Evolutionary conservation across 1,140 invertebrate genomes (phyloP).

Genomic region (Hylaeus anthracinus): DNA sequence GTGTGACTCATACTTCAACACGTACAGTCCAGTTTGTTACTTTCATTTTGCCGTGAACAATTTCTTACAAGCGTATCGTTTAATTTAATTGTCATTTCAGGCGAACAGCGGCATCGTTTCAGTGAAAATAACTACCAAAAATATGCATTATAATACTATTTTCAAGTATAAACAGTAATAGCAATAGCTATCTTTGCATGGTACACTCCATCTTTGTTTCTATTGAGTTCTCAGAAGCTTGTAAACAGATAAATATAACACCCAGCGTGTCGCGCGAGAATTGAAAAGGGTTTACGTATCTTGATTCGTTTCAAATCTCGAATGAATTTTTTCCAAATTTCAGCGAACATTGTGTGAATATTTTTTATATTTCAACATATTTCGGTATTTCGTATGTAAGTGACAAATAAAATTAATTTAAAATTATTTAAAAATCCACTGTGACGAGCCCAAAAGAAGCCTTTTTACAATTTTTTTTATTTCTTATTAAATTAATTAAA

Average conservation of each 20-base stretch:
- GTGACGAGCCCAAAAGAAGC: too few species aligned
- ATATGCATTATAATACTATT: slow-evolving; percentile 12
- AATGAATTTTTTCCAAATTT: too few species aligned
- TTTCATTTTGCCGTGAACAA: slow-evolving; percentile 4
- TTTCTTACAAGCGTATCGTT: background rate
- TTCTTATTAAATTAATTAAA: too few species aligned
- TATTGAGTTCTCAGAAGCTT: slow-evolving; percentile 8
- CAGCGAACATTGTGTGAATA: background rate
- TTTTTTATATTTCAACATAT: too few species aligned
- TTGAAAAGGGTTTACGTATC: background rate
- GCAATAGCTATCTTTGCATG: slow-evolving; percentile 21
- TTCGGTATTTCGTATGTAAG: too few species aligned
- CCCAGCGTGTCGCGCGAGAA: background rate
- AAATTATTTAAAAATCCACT: too few species aligned
- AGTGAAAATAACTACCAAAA: slow-evolving; percentile 11
- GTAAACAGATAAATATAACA: slow-evolving; percentile 26
- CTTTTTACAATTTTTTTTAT: too few species aligned
- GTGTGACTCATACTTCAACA: slow-evolving; percentile 51
- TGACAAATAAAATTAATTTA: too few species aligned
- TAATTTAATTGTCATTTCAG: background rate
- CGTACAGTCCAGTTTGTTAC: slow-evolving; percentile 16
- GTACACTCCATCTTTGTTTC: slow-evolving; percentile 33
- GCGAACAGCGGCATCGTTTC: background rate
- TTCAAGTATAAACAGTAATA: slow-evolving; percentile 6
- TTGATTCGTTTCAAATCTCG: background rate